Percentiles rank a stretch among this genome's conserved stretches.
Conservation (phyloP, 2,113 vertebrate genomes). For the Bufo bufo region DNA sequence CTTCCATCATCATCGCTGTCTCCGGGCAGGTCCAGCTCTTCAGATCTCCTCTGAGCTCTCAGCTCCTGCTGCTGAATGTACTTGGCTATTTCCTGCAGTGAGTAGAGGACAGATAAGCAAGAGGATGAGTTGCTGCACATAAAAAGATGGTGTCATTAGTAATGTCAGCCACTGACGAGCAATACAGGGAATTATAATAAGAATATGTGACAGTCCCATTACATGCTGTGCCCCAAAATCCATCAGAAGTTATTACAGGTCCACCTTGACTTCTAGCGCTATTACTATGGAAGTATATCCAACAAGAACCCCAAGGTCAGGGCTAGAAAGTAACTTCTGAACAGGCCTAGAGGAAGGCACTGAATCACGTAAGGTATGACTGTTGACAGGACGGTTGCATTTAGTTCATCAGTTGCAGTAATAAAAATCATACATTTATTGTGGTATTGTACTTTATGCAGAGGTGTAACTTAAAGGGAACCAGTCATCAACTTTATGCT, state of each 20-base stretch:
- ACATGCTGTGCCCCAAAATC: background rate
- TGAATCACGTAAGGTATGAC: too few species aligned
- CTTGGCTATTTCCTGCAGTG: slow-evolving; percentile 76
- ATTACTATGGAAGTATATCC: background rate
- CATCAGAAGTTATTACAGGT: background rate
- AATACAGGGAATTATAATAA: background rate
- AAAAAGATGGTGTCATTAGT: background rate
- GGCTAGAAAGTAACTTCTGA: too few species aligned
- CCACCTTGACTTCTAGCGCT: background rate
- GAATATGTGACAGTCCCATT: background rate
- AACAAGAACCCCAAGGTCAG: too few species aligned
- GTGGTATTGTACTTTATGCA: too few species aligned
- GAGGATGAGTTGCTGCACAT: background rate
- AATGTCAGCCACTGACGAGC: background rate
- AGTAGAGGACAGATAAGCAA: background rate
- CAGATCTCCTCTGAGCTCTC: slow-evolving; percentile 67
- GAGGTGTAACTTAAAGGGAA: too few species aligned
- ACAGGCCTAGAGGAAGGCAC: too few species aligned
- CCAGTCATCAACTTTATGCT: too few species aligned
- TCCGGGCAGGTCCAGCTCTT: slow-evolving; percentile 65
- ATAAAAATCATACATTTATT: too few species aligned
- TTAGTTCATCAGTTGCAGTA: too few species aligned
- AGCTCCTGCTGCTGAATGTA: slow-evolving; percentile 81
- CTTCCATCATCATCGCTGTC: slow-evolving; percentile 63
- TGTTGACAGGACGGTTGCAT: too few species aligned